phyloP scores from a whole-genome alignment of 2,113 vertebrate genomes.

The Gymnogyps californianus region DNA sequence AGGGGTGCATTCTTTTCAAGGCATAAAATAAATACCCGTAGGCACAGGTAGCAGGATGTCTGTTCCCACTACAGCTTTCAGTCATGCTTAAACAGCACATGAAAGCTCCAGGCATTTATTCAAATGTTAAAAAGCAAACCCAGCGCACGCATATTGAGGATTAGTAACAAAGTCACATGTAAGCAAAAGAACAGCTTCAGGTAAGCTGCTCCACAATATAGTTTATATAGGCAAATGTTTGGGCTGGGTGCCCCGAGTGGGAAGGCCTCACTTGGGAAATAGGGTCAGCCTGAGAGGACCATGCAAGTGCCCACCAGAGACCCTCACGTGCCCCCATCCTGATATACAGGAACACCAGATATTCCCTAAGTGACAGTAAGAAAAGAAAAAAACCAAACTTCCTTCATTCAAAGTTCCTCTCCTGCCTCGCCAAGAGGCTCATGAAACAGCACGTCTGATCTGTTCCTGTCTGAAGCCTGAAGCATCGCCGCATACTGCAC shows the following conservation, averaged over 20 bases:
- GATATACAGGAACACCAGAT: rapidly evolving
- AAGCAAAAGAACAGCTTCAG: background rate
- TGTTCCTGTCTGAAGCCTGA: background rate
- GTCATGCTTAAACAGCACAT: background rate
- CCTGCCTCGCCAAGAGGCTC: rapidly evolving
- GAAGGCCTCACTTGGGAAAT: background rate
- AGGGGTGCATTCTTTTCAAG: background rate
- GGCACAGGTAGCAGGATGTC: slow-evolving; percentile 57
- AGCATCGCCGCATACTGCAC: rapidly evolving
- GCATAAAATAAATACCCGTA: slow-evolving; percentile 51
- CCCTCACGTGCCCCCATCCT: rapidly evolving
- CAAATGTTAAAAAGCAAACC: slow-evolving; percentile 12
- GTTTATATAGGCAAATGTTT: background rate
- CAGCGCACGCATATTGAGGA: background rate
- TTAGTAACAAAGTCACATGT: background rate
- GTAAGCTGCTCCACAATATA: background rate
- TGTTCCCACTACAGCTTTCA: slow-evolving; percentile 1
- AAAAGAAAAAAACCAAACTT: too few relatives aligned
- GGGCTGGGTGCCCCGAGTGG: background rate
- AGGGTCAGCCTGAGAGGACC: background rate
- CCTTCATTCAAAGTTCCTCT: background rate
- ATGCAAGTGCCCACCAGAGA: background rate
- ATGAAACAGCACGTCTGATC: background rate
- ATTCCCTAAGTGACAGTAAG: rapidly evolving
- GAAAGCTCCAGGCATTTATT: slow-evolving; percentile 52